These are phyloP conservation scores for Ophioninae sp. DNA, from an alignment of 2,888 invertebrate species.

Conservation along the genomic window DNA sequence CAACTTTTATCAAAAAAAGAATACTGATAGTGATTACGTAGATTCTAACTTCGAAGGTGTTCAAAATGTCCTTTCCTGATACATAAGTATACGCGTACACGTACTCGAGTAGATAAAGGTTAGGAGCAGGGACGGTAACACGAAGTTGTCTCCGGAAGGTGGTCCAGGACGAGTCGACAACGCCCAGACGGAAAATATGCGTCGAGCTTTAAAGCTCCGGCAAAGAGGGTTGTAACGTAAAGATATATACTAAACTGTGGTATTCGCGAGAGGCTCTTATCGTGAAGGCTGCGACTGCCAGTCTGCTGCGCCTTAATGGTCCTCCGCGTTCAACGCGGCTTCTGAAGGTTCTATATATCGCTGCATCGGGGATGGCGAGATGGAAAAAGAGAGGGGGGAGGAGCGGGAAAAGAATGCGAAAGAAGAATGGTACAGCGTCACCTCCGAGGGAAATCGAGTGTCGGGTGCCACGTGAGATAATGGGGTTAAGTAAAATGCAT, in stretches of 20 bases:
- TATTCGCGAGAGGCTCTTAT: constrained; percentile 49
- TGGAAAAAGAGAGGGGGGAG: not conserved
- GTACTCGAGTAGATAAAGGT: too few relatives aligned
- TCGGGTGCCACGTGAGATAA: constrained; percentile 64
- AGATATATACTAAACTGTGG: not conserved
- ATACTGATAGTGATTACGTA: too few relatives aligned
- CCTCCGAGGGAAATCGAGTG: constrained; percentile 57
- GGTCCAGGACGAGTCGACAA: constrained; percentile 38
- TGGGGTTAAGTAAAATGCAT: constrained; percentile 71
- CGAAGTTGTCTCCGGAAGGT: constrained; percentile 23
- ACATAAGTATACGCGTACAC: too few relatives aligned
- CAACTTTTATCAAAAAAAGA: too few relatives aligned
- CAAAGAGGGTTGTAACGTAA: constrained; percentile 1
- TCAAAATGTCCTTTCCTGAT: too few relatives aligned
- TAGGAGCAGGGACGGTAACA: not conserved
- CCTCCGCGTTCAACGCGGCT: constrained; percentile 21
- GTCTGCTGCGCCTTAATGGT: constrained; percentile 45
- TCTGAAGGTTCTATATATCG: constrained; percentile 26
- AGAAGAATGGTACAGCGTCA: constrained; percentile 55
- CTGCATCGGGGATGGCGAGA: constrained; percentile 6
- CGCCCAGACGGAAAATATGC: constrained; percentile 56
- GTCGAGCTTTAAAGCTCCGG: constrained; percentile 56
- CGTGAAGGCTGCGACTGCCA: constrained; percentile 41
- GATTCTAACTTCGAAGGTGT: too few relatives aligned
- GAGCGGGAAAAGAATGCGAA: constrained; percentile 24